Conservation (phyloP, 2,113 vertebrate species). For the Myanophis thanlyinensis region DNA sequence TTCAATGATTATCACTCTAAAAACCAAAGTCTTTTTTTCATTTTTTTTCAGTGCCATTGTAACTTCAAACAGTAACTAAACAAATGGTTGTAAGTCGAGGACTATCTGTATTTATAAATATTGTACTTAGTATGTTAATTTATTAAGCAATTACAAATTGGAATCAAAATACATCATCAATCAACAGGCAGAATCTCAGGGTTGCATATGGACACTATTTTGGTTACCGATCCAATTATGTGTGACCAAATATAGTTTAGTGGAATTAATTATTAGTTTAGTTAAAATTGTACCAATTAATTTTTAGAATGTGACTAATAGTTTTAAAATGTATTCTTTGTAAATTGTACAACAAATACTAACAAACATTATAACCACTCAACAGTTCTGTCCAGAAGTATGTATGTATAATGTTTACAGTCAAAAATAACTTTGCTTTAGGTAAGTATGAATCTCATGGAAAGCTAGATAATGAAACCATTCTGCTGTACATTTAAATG, state of each 20-base stretch:
- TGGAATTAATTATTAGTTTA: neutral
- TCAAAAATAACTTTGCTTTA: neutral
- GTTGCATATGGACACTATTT: neutral
- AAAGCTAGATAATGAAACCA: neutral
- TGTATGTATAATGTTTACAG: neutral
- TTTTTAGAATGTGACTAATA: conserved; percentile 29
- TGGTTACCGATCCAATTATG: neutral
- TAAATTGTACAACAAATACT: conserved; percentile 42
- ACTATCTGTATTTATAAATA: neutral
- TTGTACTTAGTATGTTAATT: conserved; percentile 25
- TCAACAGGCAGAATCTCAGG: neutral
- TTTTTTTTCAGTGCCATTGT: neutral
- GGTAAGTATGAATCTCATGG: neutral
- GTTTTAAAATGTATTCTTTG: conserved; percentile 55
- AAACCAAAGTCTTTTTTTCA: neutral
- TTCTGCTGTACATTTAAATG: conserved; percentile 25
- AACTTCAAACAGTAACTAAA: neutral
- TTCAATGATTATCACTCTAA: neutral
- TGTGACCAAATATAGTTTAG: neutral
- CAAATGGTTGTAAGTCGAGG: neutral
- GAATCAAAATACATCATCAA: conserved; percentile 30
- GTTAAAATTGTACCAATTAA: neutral
- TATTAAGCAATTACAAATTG: conserved; percentile 25
- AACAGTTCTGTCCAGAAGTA: neutral
- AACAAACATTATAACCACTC: conserved; percentile 19